These are phyloP conservation scores for Phoxinus phoxinus DNA, from an alignment of 2,113 vertebrate genomes.

Conservation along the genomic window DNA sequence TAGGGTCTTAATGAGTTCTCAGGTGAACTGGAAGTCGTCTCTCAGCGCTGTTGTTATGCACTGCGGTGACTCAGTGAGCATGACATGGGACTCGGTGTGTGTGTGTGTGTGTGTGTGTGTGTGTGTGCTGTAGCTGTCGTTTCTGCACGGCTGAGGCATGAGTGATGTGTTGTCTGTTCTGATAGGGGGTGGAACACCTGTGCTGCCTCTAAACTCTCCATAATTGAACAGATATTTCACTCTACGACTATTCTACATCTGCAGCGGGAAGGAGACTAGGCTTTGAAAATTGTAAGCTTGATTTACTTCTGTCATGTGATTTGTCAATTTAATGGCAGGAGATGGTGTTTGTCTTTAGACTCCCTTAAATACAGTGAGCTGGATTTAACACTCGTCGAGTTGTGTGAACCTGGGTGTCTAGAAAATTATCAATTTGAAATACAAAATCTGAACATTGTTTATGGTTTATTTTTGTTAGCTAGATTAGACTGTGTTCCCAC, in stretches of 20 bases:
- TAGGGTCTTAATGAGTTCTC: slow-evolving; percentile 39
- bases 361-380: slow-evolving; percentile 2
- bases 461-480: background rate
- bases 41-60: slow-evolving; percentile 8
- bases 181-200: background rate
- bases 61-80: background rate
- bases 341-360: slow-evolving; percentile 11
- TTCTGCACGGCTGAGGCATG: slow-evolving; percentile 9
- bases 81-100: background rate
- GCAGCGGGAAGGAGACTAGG: background rate
- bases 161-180: slow-evolving; percentile 23
- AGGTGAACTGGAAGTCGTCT: background rate
- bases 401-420: background rate
- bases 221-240: background rate
- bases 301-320: background rate
- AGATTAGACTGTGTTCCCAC: background rate
- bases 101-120: slow-evolving; percentile 9
- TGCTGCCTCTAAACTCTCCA: background rate
- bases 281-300: background rate
- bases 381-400: background rate
- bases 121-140: background rate
- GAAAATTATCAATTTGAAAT: background rate
- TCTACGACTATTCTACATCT: background rate
- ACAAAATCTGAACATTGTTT: background rate
- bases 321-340: background rate